phyloP scores from a whole-genome alignment of 2,113 vertebrate species.

The Cynoglossus semilaevis region DNA sequence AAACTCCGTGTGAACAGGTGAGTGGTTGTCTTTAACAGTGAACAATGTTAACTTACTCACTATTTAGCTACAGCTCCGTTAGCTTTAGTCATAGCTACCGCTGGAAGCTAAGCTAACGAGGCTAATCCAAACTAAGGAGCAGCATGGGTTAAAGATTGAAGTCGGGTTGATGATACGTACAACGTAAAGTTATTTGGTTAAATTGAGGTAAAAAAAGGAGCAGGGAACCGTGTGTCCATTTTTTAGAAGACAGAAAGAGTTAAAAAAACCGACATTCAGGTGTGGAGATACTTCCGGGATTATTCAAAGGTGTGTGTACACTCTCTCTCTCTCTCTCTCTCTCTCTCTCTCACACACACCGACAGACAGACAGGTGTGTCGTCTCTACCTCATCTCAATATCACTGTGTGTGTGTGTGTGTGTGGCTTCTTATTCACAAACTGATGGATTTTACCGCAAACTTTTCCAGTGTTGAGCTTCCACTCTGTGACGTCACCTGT shows the following conservation, averaged over 20 bases:
- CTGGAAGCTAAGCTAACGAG: not conserved
- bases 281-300: not conserved
- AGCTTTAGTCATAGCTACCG: not conserved
- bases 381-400: no score
- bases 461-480: not conserved
- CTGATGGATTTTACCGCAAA: not conserved
- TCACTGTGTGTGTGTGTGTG: not conserved
- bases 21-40: not conserved
- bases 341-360: not conserved
- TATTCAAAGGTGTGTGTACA: not conserved
- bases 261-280: no score
- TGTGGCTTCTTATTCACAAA: not conserved
- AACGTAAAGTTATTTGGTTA: no score
- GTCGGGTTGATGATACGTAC: no score
- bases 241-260: no score
- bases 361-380: not conserved
- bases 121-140: not conserved
- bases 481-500: conserved; percentile 36
- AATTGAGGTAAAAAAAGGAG: no score
- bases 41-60: not conserved
- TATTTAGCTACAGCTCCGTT: not conserved
- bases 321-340: no score
- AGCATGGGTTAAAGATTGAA: not conserved
- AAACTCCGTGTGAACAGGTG: not conserved
- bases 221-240: no score